These are phyloP conservation scores for Armadillidium nasatum DNA, from an alignment of 1,140 invertebrate species.

Conservation along the genomic window DNA sequence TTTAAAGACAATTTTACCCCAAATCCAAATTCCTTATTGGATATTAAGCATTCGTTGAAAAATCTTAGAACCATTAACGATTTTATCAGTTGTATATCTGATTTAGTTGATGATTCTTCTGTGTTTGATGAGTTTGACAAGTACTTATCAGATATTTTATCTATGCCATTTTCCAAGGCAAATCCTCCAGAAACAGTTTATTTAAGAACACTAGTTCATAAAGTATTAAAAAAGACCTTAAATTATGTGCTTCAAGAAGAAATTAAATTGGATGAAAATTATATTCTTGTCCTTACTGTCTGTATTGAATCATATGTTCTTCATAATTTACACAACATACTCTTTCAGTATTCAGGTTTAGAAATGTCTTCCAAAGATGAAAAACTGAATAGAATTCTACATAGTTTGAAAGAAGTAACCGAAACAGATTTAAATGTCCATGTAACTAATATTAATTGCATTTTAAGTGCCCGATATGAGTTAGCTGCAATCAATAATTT, in stretches of 20 bases:
- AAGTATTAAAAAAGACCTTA: neutral
- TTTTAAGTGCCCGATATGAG: neutral
- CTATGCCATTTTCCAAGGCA: neutral
- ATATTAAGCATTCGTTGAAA: neutral
- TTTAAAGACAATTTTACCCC: neutral
- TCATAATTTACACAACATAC: neutral
- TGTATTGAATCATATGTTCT: neutral
- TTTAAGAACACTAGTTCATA: neutral
- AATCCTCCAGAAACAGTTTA: neutral
- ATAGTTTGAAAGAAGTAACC: neutral
- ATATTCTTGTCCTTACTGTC: neutral
- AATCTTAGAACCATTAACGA: neutral
- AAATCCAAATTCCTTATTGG: neutral
- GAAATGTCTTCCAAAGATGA: neutral
- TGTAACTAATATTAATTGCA: neutral
- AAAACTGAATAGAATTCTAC: neutral
- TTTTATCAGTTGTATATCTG: neutral
- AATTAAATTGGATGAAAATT: neutral
- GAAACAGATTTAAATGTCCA: neutral
- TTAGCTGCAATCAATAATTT: conserved; percentile 4
- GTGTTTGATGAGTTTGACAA: neutral
- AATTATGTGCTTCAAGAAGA: neutral
- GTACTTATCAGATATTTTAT: neutral
- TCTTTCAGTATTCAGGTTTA: neutral
- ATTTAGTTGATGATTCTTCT: neutral